Evolutionary conservation across 2,888 invertebrate genomes (phyloP).

Genomic region (Trachelus stipa): DNA sequence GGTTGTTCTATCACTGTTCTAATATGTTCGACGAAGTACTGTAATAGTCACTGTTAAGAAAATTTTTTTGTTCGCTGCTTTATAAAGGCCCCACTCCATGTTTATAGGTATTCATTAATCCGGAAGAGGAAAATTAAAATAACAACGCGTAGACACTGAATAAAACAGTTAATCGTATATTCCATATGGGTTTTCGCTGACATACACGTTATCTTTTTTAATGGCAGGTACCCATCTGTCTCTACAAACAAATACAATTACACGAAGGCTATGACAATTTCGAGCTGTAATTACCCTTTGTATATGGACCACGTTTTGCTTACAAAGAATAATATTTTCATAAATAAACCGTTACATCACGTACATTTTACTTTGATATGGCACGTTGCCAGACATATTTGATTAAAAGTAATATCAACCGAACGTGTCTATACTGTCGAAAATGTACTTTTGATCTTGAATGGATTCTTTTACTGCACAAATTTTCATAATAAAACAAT

Average conservation of each 20-base stretch:
- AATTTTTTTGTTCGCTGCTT: neutral
- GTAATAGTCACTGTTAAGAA: neutral
- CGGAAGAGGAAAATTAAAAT: neutral
- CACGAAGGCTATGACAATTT: neutral
- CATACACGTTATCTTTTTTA: neutral
- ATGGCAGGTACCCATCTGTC: neutral
- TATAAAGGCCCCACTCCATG: neutral
- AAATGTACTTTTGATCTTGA: neutral
- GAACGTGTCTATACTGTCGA: neutral
- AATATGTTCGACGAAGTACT: neutral
- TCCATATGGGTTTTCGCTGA: neutral
- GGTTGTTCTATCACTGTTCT: neutral
- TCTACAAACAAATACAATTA: neutral
- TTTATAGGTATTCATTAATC: neutral
- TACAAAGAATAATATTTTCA: neutral
- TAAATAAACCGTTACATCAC: neutral
- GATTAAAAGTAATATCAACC: neutral
- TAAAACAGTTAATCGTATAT: neutral
- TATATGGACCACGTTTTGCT: neutral
- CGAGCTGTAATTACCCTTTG: neutral
- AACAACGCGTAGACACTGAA: neutral
- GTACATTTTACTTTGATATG: neutral
- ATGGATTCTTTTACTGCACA: neutral
- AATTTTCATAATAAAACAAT: neutral
- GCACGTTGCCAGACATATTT: neutral